Base-by-base conservation (phyloP, 2,888 invertebrate species). In the Uloborus plumipes region DNA sequence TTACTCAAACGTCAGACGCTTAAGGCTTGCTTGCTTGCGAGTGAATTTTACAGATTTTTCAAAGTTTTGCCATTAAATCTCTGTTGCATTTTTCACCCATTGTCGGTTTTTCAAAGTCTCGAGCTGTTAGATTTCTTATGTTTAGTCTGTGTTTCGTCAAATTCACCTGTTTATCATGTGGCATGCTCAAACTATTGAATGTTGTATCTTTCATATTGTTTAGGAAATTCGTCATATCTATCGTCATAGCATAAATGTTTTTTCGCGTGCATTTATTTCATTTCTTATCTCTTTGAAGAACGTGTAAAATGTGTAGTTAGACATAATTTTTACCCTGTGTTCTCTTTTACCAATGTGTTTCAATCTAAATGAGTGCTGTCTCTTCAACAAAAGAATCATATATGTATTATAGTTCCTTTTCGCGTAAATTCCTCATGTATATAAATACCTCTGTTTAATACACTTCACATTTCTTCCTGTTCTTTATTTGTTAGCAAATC, bases 171-270 rank as follows among this genome's bases (percentile, higher is more conserved):
- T 76, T 75, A 75, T 82, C 65, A 70, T 82, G 76, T 76, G 76
- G 81, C 81, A 82, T 82, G 81, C 81, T 82, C 81, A 82, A 78
- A 82, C 75, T 82, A 82, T 76, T 76, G 13, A 75, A 82, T 82
- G 81, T 82, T 72, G 81, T 82, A 75, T 61, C 70, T 76, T 76
- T 82, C 81, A 82, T 75, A 82, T 82, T 82, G 81, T 82, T 82
- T 82, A 82, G 81, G 51, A 80, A 73, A 61, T 71, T 82, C 65
- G 65, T 75, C 70, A 71, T 82, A 70, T 65, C 70, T 81, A 74
- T 58, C 59, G 75, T 82, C 65, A 82, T 76, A 66, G 75, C 51
- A 82, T 76, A 82, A 71, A 53, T 81, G 80, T 81, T 81, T 81
- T 73, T 81, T 74, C 69, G 69, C 74, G 74, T 81, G 62, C 70